Evolutionary conservation across 1,140 invertebrate species (phyloP).

Genomic region (Galendromus occidentalis): DNA sequence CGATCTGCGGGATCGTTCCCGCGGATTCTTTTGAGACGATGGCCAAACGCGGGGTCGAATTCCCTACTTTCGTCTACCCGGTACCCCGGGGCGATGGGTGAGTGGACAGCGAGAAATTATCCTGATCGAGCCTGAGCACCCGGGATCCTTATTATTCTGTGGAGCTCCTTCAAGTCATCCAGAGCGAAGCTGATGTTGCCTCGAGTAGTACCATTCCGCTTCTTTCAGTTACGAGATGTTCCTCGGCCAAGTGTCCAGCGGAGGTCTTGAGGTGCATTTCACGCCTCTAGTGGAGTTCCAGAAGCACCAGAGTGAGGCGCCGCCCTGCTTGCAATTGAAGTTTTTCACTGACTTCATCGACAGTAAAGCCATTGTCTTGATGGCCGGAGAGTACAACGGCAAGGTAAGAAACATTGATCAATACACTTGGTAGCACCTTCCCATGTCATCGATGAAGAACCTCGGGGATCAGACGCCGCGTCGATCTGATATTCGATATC

Average conservation of each 20-base stretch:
- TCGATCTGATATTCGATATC: too few relatives aligned
- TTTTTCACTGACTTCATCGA: neutral
- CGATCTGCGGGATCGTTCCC: slow-evolving; percentile 5
- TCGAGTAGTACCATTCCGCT: neutral
- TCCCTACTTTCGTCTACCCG: neutral
- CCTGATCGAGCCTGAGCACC: too few relatives aligned
- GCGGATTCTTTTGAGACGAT: neutral
- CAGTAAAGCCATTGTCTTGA: neutral
- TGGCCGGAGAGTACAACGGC: slow-evolving; percentile 8
- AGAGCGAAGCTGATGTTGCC: neutral
- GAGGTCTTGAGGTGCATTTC: slow-evolving; percentile 3
- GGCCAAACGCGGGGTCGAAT: neutral
- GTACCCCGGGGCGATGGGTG: neutral
- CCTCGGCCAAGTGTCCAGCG: neutral
- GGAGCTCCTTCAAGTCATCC: too few relatives aligned
- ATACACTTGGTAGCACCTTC: neutral
- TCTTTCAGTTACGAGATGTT: neutral
- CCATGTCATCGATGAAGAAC: too few relatives aligned
- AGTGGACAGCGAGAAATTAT: too few relatives aligned
- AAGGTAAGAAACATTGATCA: neutral
- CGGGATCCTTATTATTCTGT: too few relatives aligned
- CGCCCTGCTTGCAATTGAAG: neutral
- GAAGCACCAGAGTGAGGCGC: neutral
- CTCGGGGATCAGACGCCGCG: too few relatives aligned
- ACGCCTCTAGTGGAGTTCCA: neutral